Evolutionary conservation across 2,797 vertebrate species (phyloP).

Genomic region (Epinephelus malabaricus): DNA sequence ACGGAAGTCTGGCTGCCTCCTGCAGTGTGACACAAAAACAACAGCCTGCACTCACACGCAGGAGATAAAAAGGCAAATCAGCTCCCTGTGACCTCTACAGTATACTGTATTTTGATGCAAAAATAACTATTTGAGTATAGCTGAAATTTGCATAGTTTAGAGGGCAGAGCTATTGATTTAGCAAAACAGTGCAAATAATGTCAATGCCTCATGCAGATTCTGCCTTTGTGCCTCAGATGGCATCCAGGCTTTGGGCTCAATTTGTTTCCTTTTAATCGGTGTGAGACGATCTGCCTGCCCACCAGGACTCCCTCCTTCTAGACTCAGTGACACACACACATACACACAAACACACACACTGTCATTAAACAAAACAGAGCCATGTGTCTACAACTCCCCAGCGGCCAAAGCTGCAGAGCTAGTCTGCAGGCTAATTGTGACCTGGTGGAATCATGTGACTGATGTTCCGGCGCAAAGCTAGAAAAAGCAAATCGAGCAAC

Average conservation of each 20-base stretch:
- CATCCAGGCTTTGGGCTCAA: constrained; percentile 51
- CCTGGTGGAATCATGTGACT: constrained; percentile 74
- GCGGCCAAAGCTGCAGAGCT: constrained; percentile 58
- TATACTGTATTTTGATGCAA: constrained; percentile 27
- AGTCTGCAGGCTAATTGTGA: constrained; percentile 78
- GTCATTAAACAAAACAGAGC: constrained; percentile 83
- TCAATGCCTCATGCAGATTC: constrained; percentile 32
- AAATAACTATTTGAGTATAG: constrained; percentile 25
- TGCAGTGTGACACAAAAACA: constrained; percentile 67
- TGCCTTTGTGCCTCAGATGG: constrained; percentile 52
- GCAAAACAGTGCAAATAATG: constrained; percentile 34
- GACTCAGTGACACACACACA: constrained; percentile 54
- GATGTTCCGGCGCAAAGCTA: constrained; percentile 61
- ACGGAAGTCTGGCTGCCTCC: constrained; percentile 65
- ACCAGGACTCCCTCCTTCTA: constrained; percentile 59
- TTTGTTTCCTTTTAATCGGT: constrained; percentile 79
- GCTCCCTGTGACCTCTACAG: constrained; percentile 28
- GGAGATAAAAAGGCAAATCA: constrained; percentile 40
- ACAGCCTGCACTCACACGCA: constrained; percentile 36
- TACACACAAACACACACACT: constrained; percentile 31
- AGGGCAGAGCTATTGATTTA: constrained; percentile 11
- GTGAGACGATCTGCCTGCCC: constrained; percentile 69
- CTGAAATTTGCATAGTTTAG: constrained; percentile 37
- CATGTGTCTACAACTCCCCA: constrained; percentile 76
- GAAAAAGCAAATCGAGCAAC: constrained; percentile 70